phyloP scores from a whole-genome alignment of 2,797 vertebrate species.

The Sciurus carolinensis region DNA sequence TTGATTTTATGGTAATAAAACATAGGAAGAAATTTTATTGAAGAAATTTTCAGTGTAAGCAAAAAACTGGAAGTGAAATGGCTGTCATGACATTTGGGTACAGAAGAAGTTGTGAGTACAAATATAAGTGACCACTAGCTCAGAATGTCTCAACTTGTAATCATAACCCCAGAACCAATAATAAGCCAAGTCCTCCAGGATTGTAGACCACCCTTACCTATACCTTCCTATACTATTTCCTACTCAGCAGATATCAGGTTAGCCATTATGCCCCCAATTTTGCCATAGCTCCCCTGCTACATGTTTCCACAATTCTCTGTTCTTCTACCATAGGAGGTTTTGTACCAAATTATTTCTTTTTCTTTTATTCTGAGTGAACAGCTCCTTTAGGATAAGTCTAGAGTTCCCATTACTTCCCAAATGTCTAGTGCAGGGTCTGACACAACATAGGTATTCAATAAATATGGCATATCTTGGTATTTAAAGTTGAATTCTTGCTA shows the following conservation, averaged over 20 bases:
- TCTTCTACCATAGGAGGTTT: slow-evolving; percentile 3
- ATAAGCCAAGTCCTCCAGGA: background rate
- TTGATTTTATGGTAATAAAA: slow-evolving; percentile 22
- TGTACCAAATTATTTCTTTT: background rate
- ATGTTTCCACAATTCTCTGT: background rate
- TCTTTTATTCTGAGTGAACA: background rate
- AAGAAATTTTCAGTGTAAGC: background rate
- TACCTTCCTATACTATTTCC: background rate
- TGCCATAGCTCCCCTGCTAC: background rate
- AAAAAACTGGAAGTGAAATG: slow-evolving; percentile 50
- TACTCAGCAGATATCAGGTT: background rate
- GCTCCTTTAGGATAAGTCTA: background rate
- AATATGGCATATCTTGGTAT: background rate
- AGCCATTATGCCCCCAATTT: background rate
- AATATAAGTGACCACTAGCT: background rate
- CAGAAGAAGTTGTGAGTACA: background rate
- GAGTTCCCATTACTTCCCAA: background rate
- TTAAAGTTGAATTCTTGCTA: slow-evolving; percentile 57
- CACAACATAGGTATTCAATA: background rate
- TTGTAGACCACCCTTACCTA: background rate
- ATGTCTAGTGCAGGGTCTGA: background rate
- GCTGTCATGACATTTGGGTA: background rate
- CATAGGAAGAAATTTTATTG: background rate
- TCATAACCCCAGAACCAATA: background rate
- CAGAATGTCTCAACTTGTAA: background rate